These are phyloP conservation scores for Anseranas semipalmata DNA, from an alignment of 2,113 vertebrate genomes.

Conservation along the genomic window DNA sequence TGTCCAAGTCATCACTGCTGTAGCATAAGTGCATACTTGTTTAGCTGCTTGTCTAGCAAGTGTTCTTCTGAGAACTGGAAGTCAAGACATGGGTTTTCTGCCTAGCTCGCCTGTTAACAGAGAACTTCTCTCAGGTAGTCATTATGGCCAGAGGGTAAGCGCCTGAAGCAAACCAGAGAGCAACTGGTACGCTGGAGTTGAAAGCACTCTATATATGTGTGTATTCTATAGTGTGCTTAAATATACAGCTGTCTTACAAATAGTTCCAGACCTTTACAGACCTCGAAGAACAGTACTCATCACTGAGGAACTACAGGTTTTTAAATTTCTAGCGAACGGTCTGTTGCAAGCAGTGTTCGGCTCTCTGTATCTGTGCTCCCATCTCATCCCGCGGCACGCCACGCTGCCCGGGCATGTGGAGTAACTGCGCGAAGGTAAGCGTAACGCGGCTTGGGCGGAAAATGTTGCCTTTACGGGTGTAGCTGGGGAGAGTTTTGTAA, in stretches of 20 bases:
- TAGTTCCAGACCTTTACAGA: background rate
- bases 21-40: rapidly evolving
- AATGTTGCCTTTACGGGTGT: background rate
- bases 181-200: background rate
- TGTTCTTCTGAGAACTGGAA: background rate
- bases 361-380: background rate
- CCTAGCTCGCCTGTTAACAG: background rate
- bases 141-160: background rate
- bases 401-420: rapidly evolving
- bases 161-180: background rate
- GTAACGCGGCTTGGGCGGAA: background rate
- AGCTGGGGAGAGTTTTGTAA: no score
- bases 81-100: background rate
- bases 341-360: background rate
- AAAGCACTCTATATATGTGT: rapidly evolving
- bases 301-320: background rate
- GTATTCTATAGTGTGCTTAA: background rate
- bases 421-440: rapidly evolving
- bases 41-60: background rate
- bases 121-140: background rate
- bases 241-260: background rate
- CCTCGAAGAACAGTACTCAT: background rate
- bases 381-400: rapidly evolving
- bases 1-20: background rate
- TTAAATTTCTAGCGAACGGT: background rate